These are phyloP conservation scores for Muscina levida DNA, from an alignment of 2,888 invertebrate genomes.

Conservation along the genomic window DNA sequence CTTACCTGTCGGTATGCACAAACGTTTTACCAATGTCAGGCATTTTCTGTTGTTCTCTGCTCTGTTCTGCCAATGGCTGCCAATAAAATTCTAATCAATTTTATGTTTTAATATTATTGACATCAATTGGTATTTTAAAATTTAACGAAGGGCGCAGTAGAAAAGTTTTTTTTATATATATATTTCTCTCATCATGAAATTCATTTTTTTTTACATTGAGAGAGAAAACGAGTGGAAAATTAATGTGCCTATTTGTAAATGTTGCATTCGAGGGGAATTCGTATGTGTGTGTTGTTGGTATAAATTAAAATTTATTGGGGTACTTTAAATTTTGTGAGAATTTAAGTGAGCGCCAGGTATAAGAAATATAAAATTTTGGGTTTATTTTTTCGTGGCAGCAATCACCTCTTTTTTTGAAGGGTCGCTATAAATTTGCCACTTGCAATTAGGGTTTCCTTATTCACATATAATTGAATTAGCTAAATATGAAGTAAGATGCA, in stretches of 20 bases:
- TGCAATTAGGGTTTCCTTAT: too few species aligned
- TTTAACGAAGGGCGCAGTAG: background rate
- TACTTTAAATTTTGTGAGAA: too few species aligned
- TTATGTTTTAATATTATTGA: slow-evolving; percentile 70
- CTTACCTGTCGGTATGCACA: slow-evolving; percentile 69
- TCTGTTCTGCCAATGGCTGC: slow-evolving; percentile 68
- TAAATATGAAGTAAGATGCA: too few species aligned
- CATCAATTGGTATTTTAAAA: slow-evolving; percentile 49
- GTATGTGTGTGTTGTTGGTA: too few species aligned
- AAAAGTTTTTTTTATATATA: background rate
- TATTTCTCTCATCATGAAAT: background rate
- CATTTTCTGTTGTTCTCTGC: background rate
- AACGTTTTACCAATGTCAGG: slow-evolving; percentile 70
- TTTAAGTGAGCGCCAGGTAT: too few species aligned
- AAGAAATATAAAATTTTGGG: too few species aligned
- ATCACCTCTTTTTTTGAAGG: too few species aligned
- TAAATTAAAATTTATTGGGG: too few species aligned
- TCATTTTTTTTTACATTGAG: background rate
- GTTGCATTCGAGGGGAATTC: too few species aligned
- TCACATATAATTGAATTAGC: too few species aligned
- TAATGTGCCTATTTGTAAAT: background rate
- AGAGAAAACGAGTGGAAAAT: background rate
- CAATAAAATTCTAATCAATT: slow-evolving; percentile 71
- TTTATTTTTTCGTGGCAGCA: too few species aligned
- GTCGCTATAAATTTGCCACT: too few species aligned